These are phyloP conservation scores for Zophobas morio DNA, from an alignment of 1,140 invertebrate species.

Conservation along the genomic window DNA sequence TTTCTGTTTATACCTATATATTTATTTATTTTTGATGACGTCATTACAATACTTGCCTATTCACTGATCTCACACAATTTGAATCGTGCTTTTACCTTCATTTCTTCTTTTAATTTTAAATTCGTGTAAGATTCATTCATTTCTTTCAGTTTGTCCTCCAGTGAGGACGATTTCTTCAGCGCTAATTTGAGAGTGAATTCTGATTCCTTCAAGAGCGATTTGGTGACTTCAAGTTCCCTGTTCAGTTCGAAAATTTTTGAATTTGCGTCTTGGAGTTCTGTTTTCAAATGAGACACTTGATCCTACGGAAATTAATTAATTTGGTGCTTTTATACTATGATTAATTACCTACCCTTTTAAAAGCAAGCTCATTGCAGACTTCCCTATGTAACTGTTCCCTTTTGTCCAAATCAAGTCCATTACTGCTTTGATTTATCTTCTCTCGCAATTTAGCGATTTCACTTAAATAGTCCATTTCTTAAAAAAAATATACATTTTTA, in stretches of 20 bases:
- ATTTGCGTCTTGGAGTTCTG: conserved; percentile 46
- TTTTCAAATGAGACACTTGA: conserved; percentile 50
- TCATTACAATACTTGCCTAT: no score
- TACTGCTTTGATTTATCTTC: background rate
- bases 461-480: background rate
- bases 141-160: conserved; percentile 50
- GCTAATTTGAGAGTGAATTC: conserved; percentile 51
- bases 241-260: conserved; percentile 51
- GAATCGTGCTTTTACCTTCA: conserved; percentile 22
- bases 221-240: conserved; percentile 40
- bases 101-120: conserved; percentile 51
- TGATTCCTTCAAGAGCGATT: conserved; percentile 46
- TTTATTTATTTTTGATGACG: no score
- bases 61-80: no score
- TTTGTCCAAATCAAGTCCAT: background rate
- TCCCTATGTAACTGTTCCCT: conserved; percentile 22
- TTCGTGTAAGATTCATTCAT: conserved; percentile 41
- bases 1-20: no score
- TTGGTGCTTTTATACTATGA: background rate
- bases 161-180: conserved; percentile 31
- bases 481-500: background rate
- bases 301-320: conserved; percentile 28
- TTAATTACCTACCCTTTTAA: conserved; percentile 43
- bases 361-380: conserved; percentile 44
- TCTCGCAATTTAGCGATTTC: conserved; percentile 9